A percentile compares a stretch with the other conserved stretches of the same genome.
Evolutionary conservation across 2,888 invertebrate genomes (phyloP).

Genomic region (Netelia fuscicornis): DNA sequence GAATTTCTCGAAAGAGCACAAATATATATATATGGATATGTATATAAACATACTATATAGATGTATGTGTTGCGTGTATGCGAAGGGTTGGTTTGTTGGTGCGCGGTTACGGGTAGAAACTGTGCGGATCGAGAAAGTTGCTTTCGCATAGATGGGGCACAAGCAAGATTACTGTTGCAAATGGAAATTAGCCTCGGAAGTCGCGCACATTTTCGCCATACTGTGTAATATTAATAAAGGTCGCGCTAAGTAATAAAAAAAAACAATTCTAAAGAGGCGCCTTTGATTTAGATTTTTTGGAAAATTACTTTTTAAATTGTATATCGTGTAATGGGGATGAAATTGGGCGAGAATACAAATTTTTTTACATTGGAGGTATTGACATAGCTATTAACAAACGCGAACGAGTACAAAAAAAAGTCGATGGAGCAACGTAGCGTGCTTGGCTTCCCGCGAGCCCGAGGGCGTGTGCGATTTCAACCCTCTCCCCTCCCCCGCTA

Average conservation of each 20-base stretch:
- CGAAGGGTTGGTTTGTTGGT: constrained; percentile 19
- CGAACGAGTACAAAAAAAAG: too few species aligned
- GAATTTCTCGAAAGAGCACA: constrained; percentile 56
- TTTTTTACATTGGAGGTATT: neutral
- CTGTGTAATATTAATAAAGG: constrained; percentile 45
- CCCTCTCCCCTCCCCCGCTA: neutral
- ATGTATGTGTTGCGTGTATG: neutral
- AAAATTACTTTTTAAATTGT: neutral
- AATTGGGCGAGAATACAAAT: neutral
- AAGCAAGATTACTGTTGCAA: constrained; percentile 23
- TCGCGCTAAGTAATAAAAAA: neutral
- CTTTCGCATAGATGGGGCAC: constrained; percentile 2
- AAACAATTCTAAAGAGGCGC: neutral
- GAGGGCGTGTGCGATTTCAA: constrained; percentile 51
- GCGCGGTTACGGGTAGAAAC: constrained; percentile 53
- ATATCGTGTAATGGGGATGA: neutral
- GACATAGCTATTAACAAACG: too few species aligned
- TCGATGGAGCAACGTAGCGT: constrained; percentile 6
- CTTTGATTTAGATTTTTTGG: neutral
- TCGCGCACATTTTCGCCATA: constrained; percentile 36
- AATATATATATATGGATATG: constrained; percentile 54
- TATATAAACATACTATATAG: neutral
- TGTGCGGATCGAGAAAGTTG: constrained; percentile 59
- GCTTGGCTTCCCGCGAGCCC: constrained; percentile 6
- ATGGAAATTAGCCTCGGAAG: constrained; percentile 34